Evolutionary conservation across 2,797 vertebrate species (phyloP).

Genomic region (Eptatretus atami): DNA sequence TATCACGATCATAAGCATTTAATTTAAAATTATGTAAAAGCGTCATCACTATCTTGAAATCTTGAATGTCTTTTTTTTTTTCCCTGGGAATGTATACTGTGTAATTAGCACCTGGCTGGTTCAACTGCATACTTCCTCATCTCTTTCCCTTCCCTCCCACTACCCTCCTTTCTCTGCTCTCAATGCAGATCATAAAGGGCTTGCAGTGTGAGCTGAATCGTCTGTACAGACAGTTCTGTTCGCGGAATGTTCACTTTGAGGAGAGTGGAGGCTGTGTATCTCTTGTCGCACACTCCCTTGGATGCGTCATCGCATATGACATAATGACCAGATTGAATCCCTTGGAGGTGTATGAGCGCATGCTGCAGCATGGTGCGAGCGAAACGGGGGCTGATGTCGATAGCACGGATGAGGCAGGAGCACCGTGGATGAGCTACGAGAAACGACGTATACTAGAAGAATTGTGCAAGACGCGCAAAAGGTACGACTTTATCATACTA

Average conservation of each 20-base stretch:
- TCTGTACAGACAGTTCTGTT: slow-evolving; percentile 68
- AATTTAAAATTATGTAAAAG: too few relatives aligned
- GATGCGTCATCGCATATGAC: slow-evolving; percentile 88
- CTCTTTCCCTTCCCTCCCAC: too few relatives aligned
- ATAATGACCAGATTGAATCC: slow-evolving; percentile 98
- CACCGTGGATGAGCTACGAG: slow-evolving; percentile 33
- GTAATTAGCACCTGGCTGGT: too few relatives aligned
- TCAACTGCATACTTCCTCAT: too few relatives aligned
- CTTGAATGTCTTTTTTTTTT: too few relatives aligned
- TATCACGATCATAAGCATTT: too few relatives aligned
- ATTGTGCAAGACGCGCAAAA: slow-evolving; percentile 32
- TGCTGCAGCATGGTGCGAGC: slow-evolving; percentile 40
- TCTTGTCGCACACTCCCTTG: slow-evolving; percentile 75
- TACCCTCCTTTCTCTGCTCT: slow-evolving; percentile 7
- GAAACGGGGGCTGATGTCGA: slow-evolving; percentile 19
- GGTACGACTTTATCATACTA: slow-evolving; percentile 16
- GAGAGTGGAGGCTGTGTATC: slow-evolving; percentile 63
- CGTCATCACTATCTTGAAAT: too few relatives aligned
- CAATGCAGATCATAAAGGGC: slow-evolving; percentile 54
- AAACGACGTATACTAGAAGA: slow-evolving; percentile 47
- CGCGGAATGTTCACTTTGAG: slow-evolving; percentile 68
- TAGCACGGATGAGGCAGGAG: background rate
- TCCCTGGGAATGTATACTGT: too few relatives aligned
- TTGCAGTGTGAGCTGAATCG: slow-evolving; percentile 77
- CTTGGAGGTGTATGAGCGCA: slow-evolving; percentile 44